A percentile compares a stretch with the other conserved stretches of the same genome.
Conservation (phyloP, 37 sponge, comb jelly and placozoan genomes). For the Agelas oroides region DNA sequence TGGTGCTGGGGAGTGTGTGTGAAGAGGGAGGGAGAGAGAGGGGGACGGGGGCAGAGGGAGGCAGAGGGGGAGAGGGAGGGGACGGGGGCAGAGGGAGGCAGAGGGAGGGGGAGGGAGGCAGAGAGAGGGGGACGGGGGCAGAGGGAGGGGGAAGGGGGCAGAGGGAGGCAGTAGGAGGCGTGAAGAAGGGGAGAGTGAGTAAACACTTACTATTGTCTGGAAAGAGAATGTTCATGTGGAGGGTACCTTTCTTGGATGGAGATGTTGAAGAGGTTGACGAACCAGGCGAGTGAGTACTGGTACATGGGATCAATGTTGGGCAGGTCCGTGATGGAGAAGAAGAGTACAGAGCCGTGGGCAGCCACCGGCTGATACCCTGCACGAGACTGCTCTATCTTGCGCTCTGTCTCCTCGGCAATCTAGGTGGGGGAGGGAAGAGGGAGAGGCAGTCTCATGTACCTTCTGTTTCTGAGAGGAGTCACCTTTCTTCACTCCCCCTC, state of each 20-base stretch:
- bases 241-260: constrained; percentile 94
- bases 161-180: no score
- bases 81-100: no score
- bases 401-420: constrained; percentile 98
- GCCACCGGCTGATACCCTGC: constrained; percentile 98
- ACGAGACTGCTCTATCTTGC: constrained; percentile 96
- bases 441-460: no score
- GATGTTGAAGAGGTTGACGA: constrained; percentile 94
- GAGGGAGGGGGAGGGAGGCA: not conserved
- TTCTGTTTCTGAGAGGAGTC: no score
- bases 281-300: constrained; percentile 99
- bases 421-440: constrained; percentile 4
- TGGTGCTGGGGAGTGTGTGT: constrained; percentile 68
- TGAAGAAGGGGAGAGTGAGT: not conserved
- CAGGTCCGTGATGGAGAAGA: constrained; percentile 99
- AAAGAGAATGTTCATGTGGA: no score
- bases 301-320: constrained; percentile 99
- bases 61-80: not conserved
- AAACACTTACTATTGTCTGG: no score
- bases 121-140: no score
- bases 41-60: no score
- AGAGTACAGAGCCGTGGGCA: constrained; percentile 93
- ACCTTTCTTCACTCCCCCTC: no score
- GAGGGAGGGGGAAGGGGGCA: not conserved
- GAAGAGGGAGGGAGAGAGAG: not conserved